Conservation (phyloP, 2,888 invertebrate species). For the Melanotus villosus region DNA sequence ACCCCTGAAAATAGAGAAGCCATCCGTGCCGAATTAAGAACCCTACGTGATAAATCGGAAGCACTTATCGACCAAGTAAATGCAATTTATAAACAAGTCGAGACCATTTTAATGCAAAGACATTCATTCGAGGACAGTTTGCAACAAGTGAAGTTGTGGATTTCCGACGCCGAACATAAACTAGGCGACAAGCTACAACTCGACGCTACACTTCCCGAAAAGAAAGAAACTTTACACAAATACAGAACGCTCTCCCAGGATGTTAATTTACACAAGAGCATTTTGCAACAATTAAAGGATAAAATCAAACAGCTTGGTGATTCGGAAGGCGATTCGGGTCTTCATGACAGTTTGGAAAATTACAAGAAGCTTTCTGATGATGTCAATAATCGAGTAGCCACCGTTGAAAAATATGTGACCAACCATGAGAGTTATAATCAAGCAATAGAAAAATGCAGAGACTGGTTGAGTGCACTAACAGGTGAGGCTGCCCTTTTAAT, state of each 20-base stretch:
- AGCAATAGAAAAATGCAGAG: constrained; percentile 85
- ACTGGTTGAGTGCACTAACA: constrained; percentile 85
- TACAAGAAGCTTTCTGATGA: constrained; percentile 80
- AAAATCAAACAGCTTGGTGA: constrained; percentile 86
- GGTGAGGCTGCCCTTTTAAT: constrained; percentile 84
- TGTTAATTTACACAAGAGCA: constrained; percentile 87
- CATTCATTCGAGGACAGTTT: constrained; percentile 95
- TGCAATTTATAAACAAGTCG: constrained; percentile 87
- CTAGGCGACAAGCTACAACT: constrained; percentile 80
- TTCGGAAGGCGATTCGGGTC: constrained; percentile 82
- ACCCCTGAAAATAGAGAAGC: constrained; percentile 89
- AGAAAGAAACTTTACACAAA: constrained; percentile 88
- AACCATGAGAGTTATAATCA: constrained; percentile 89
- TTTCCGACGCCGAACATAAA: constrained; percentile 83
- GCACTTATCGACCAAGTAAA: constrained; percentile 88
- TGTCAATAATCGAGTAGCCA: constrained; percentile 76
- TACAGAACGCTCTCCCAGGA: constrained; percentile 88
- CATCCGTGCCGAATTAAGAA: constrained; percentile 85
- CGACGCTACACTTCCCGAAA: constrained; percentile 87
- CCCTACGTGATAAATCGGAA: constrained; percentile 87
- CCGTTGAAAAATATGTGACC: constrained; percentile 79
- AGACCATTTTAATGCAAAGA: constrained; percentile 90
- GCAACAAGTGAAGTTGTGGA: constrained; percentile 89
- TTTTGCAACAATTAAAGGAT: constrained; percentile 86
- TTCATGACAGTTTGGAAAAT: constrained; percentile 80